These are phyloP conservation scores for Blastomussa wellsi DNA, from an alignment of 92 coral and sea anemone genomes.

Conservation along the genomic window DNA sequence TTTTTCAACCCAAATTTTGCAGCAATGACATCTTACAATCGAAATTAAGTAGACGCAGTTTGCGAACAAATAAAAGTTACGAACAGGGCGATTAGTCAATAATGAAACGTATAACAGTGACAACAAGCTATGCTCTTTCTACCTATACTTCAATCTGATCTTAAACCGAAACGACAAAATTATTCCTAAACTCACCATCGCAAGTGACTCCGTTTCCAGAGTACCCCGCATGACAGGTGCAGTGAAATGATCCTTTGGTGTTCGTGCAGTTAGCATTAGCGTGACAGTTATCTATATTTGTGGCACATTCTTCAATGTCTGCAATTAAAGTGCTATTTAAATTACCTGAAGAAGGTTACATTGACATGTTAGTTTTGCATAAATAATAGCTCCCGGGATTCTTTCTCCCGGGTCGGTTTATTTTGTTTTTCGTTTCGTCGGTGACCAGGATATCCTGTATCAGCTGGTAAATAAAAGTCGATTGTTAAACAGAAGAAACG, in stretches of 20 bases:
- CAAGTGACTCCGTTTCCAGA: conserved; percentile 73
- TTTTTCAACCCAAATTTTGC: not conserved
- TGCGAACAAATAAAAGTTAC: too few relatives aligned
- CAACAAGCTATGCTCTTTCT: too few relatives aligned
- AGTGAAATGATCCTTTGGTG: conserved; percentile 40
- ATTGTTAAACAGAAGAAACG: too few relatives aligned
- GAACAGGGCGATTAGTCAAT: not conserved
- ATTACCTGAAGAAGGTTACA: not conserved
- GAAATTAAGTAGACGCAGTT: not conserved
- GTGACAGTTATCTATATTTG: conserved; percentile 55
- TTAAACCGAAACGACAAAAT: not conserved
- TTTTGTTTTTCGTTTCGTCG: too few relatives aligned
- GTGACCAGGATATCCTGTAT: too few relatives aligned
- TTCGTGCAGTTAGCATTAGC: conserved; percentile 56
- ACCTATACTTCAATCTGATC: not conserved
- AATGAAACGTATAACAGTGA: too few relatives aligned
- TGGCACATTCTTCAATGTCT: conserved; percentile 47
- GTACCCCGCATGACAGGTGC: conserved; percentile 68
- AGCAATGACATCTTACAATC: not conserved
- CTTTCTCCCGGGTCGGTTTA: too few relatives aligned
- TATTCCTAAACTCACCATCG: conserved; percentile 32
- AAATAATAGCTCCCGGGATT: too few relatives aligned
- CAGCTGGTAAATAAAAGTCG: too few relatives aligned
- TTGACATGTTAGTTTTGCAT: not conserved
- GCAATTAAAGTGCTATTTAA: conserved; percentile 8